A percentile compares a stretch with the other conserved stretches of the same genome.
phyloP scores from a whole-genome alignment of 2,888 invertebrate genomes.

The Camptogramma bilineatum region DNA sequence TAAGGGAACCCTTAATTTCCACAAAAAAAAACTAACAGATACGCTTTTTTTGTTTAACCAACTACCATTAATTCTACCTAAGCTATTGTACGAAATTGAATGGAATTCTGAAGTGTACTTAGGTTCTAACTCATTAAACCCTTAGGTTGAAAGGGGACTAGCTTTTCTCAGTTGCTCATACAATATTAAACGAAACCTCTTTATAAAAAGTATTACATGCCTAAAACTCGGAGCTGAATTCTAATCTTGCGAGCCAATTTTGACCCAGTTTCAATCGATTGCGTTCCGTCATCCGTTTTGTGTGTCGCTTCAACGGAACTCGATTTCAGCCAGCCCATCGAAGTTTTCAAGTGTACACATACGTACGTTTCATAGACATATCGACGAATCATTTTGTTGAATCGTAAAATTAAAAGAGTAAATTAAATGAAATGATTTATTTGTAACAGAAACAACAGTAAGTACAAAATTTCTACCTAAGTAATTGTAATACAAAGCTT shows the following conservation, averaged over 20 bases:
- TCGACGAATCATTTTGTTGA: neutral
- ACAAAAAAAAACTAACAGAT: constrained; percentile 4
- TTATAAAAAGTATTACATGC: neutral
- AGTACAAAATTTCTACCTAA: no score
- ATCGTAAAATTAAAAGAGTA: neutral
- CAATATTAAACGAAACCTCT: neutral
- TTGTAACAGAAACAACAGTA: no score
- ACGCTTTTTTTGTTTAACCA: neutral
- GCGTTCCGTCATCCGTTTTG: constrained; percentile 1
- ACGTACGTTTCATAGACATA: neutral
- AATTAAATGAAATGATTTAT: no score
- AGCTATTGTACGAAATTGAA: constrained; percentile 7
- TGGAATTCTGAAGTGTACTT: constrained; percentile 2
- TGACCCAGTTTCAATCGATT: neutral
- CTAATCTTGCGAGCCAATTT: neutral
- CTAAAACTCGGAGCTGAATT: neutral
- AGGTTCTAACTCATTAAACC: constrained; percentile 3
- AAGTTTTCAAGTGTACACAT: neutral
- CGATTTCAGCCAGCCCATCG: neutral
- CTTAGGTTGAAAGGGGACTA: neutral
- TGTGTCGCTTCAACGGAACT: neutral
- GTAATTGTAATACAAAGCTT: no score
- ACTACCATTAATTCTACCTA: constrained; percentile 1
- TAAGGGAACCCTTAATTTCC: constrained; percentile 30
- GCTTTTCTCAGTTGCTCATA: neutral